Conservation (phyloP, 2,888 invertebrate genomes). For the Imbricaverruca yamaguchii region DNA sequence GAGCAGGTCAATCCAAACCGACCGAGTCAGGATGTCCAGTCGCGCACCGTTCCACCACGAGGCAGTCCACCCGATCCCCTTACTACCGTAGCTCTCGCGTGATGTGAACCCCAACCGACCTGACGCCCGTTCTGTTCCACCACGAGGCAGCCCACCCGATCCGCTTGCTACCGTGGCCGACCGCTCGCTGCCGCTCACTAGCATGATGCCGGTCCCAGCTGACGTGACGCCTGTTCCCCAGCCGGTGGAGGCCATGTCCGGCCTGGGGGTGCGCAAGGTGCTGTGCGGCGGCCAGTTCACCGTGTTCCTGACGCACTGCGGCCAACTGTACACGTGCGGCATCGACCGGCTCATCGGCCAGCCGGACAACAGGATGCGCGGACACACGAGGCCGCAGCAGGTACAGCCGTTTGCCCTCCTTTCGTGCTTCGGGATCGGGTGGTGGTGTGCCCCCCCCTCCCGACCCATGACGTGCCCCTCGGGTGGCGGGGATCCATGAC, state of each 20-base stretch:
- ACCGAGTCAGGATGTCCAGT: no score
- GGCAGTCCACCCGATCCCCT: no score
- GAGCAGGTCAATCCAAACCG: no score
- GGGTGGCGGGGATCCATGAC: slow-evolving; percentile 44
- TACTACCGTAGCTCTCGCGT: no score
- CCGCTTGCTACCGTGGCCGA: background rate
- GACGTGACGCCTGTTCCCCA: slow-evolving; percentile 33
- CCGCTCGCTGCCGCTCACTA: background rate
- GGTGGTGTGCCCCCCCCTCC: no score
- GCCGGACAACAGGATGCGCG: slow-evolving; percentile 44
- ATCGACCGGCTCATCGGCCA: slow-evolving; percentile 53
- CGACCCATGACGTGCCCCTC: no score
- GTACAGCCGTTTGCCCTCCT: background rate
- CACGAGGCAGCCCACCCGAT: no score
- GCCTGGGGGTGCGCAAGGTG: slow-evolving; percentile 51
- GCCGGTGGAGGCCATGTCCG: slow-evolving; percentile 50
- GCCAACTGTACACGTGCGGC: slow-evolving; percentile 54
- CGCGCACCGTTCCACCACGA: no score
- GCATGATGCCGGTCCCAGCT: no score
- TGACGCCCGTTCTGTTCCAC: no score
- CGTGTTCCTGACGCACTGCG: slow-evolving; percentile 53
- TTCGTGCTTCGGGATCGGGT: no score
- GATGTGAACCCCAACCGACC: no score
- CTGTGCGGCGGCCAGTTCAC: slow-evolving; percentile 58
- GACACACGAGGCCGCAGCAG: slow-evolving; percentile 49